Conservation (phyloP, 1,140 invertebrate species). For the Cyclina sinensis region DNA sequence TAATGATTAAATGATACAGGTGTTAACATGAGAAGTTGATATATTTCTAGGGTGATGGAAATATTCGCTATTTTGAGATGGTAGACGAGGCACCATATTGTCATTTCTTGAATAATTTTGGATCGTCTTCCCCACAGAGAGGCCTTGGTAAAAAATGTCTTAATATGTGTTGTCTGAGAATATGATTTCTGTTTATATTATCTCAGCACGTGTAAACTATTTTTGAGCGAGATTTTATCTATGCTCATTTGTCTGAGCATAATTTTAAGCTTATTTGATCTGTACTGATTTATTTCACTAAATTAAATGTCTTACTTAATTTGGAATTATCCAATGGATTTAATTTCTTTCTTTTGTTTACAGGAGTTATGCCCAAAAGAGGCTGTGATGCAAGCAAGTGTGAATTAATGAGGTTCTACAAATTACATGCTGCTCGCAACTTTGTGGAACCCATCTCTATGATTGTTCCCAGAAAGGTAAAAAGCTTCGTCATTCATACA, state of each 20-base stretch:
- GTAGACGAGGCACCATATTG: constrained; percentile 94
- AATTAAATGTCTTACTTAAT: no score
- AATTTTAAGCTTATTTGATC: no score
- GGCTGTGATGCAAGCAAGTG: constrained; percentile 93
- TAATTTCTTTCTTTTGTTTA: no score
- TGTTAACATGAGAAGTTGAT: no score
- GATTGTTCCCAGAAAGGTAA: constrained; percentile 96
- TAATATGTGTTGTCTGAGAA: neutral
- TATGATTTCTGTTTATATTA: no score
- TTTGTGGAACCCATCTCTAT: constrained; percentile 97
- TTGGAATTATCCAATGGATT: no score
- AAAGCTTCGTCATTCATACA: neutral
- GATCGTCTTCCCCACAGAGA: constrained; percentile 98
- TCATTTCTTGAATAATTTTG: constrained; percentile 96
- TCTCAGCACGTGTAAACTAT: no score
- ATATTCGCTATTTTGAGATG: constrained; percentile 98
- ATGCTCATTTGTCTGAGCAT: no score
- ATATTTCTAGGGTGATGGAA: constrained; percentile 94
- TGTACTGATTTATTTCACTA: no score
- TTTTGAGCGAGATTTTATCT: no score
- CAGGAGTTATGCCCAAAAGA: constrained; percentile 95
- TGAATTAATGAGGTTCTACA: constrained; percentile 97
- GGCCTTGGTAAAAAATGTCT: constrained; percentile 90
- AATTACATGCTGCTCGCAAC: constrained; percentile 94
- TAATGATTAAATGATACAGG: no score